These are phyloP conservation scores for Gymnorhina tibicen DNA, from an alignment of 2,113 vertebrate genomes.

Conservation along the genomic window DNA sequence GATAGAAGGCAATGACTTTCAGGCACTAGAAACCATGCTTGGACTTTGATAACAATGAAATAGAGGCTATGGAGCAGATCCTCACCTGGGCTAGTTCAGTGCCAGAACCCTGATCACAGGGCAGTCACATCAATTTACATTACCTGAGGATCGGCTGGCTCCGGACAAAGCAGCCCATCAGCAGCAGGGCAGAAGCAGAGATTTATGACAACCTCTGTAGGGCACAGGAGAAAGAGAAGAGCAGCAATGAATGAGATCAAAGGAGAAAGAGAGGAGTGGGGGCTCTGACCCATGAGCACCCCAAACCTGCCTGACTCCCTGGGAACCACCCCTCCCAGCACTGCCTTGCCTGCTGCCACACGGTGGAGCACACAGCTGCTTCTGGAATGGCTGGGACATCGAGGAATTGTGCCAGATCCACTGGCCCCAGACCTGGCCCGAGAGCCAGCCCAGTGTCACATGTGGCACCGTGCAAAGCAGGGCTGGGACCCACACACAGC, in stretches of 20 bases:
- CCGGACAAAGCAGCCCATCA: not conserved
- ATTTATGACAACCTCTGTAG: not conserved
- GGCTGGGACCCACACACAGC: not conserved
- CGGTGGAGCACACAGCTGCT: not conserved
- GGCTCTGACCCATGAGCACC: not conserved
- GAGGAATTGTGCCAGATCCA: not conserved
- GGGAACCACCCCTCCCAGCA: not conserved
- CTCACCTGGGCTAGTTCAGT: not conserved
- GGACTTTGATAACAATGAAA: conserved; percentile 20
- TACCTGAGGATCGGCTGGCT: not conserved
- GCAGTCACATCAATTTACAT: not conserved
- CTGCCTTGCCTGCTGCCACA: not conserved
- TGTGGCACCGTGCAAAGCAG: not conserved
- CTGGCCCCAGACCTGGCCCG: not conserved
- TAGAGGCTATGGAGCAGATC: not conserved
- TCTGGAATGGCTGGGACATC: not conserved
- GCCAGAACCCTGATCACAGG: not conserved
- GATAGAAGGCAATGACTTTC: not conserved
- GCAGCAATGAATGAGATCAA: not conserved
- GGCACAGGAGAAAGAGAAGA: not conserved
- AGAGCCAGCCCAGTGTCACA: fast-evolving
- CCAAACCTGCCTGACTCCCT: not conserved
- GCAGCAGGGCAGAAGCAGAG: not conserved
- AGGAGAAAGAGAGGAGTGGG: not conserved
- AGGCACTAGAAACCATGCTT: not conserved